Evolutionary conservation across 2,797 vertebrate species (phyloP).

Genomic region (Orientallactaga sibirica): DNA sequence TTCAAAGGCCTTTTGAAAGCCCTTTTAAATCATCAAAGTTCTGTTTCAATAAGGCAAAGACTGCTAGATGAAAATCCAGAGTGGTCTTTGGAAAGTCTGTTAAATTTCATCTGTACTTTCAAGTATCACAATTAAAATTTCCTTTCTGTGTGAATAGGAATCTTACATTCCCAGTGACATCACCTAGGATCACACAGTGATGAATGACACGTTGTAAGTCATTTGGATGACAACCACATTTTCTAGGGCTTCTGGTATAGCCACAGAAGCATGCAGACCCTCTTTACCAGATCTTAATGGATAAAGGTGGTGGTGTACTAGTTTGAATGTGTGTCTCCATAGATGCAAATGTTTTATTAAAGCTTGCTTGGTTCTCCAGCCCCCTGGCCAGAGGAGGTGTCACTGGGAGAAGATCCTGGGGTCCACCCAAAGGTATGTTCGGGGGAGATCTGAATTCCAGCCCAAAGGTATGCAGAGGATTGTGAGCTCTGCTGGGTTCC

Average conservation of each 20-base stretch:
- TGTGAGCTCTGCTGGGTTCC: too few relatives aligned
- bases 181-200: background rate
- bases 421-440: too few relatives aligned
- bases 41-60: background rate
- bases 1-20: constrained; percentile 89
- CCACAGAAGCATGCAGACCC: background rate
- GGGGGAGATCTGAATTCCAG: too few relatives aligned
- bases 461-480: too few relatives aligned
- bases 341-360: too few relatives aligned
- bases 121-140: background rate
- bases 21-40: constrained; percentile 87
- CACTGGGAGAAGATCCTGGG: too few relatives aligned
- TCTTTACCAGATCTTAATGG: background rate
- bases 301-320: background rate
- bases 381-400: too few relatives aligned
- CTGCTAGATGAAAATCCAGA: constrained; percentile 2
- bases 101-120: background rate
- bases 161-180: background rate
- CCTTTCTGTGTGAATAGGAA: background rate
- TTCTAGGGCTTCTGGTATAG: background rate
- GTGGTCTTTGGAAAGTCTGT: background rate
- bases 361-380: too few relatives aligned
- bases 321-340: too few relatives aligned
- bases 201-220: background rate
- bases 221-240: too few relatives aligned